Evolutionary conservation across 2,797 vertebrate genomes (phyloP).

Genomic region (Gadopsis bispinosus): DNA sequence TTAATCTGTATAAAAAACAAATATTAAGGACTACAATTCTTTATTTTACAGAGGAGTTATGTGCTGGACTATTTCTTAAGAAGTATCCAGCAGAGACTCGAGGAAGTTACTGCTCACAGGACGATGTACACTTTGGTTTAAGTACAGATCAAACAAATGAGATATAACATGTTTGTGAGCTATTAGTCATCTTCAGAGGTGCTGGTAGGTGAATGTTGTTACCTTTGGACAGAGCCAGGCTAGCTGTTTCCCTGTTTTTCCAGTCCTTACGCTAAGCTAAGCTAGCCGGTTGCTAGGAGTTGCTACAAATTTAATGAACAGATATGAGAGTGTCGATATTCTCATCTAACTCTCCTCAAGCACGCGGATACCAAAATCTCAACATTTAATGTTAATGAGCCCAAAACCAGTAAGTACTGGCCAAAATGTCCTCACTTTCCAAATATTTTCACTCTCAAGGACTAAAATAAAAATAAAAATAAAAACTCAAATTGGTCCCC

Average conservation of each 20-base stretch:
- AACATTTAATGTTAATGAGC: not conserved
- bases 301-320: not conserved
- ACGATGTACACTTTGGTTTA: not conserved
- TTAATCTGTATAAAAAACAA: not conserved
- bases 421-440: not conserved
- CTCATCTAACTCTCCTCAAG: not conserved
- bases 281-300: not conserved
- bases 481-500: not conserved
- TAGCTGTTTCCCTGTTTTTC: not conserved
- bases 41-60: not conserved
- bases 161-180: not conserved
- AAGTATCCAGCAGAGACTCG: not conserved
- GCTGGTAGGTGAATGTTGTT: not conserved
- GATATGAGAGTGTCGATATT: not conserved
- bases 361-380: not conserved
- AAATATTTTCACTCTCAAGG: not conserved
- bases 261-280: slow-evolving; percentile 5
- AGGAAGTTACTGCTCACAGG: not conserved
- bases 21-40: not conserved
- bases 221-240: not conserved
- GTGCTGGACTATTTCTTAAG: not conserved
- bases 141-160: not conserved
- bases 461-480: not conserved
- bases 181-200: not conserved
- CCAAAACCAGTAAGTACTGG: not conserved